Percentiles rank a stretch among this genome's conserved stretches.
Conservation (phyloP, 2,113 vertebrate genomes). For the Oryzias javanicus region DNA sequence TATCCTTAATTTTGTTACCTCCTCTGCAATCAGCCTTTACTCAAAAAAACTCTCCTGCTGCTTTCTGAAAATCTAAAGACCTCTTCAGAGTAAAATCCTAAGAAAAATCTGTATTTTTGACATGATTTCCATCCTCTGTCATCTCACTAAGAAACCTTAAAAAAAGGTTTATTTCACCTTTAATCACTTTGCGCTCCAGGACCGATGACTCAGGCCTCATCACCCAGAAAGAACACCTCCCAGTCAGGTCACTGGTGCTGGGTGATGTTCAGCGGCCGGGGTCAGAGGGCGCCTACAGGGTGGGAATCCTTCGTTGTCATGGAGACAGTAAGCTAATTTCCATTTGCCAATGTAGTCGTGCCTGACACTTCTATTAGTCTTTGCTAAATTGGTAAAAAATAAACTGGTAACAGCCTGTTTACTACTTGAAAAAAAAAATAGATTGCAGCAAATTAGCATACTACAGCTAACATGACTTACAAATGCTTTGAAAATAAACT, state of each 20-base stretch:
- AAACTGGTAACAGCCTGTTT: neutral
- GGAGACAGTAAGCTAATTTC: constrained; percentile 88
- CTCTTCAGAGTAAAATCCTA: no score
- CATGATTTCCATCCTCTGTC: no score
- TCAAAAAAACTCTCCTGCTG: no score
- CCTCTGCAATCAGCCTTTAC: no score
- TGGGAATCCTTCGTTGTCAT: constrained; percentile 88
- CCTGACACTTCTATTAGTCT: neutral
- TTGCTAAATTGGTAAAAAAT: no score
- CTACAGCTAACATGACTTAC: constrained; percentile 16
- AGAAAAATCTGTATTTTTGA: no score
- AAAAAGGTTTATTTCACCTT: neutral
- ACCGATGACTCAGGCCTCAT: constrained; percentile 88
- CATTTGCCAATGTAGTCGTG: neutral
- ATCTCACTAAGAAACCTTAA: no score
- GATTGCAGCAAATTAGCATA: constrained; percentile 28
- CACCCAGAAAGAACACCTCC: constrained; percentile 91
- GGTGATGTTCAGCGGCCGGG: constrained; percentile 83
- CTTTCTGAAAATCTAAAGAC: no score
- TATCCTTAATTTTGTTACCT: no score
- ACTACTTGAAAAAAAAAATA: constrained; percentile 13
- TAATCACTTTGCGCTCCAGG: constrained; percentile 66
- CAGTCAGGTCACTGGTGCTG: constrained; percentile 86
- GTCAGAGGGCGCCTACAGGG: constrained; percentile 88
- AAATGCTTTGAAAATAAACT: constrained; percentile 20